Evolutionary conservation across 2,797 vertebrate genomes (phyloP), one percentile per base, ranked within the genome.

Genomic region (Serranus cabrilla): DNA sequence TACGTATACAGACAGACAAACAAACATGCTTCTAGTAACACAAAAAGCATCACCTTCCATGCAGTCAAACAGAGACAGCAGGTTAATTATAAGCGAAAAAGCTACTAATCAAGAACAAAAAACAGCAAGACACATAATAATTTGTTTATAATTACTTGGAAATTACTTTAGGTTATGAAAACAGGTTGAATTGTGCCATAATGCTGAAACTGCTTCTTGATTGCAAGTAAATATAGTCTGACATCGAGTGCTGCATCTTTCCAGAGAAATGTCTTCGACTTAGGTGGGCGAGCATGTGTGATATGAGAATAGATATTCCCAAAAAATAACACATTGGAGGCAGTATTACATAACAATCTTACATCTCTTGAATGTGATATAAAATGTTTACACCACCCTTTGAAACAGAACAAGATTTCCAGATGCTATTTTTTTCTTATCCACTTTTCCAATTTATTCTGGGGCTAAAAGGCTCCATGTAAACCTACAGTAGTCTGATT

Each of bases 261-360:
- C 20, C 54, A 61, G 18, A 25, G 17, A 70, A 25, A 60, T 16
- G 67, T 64, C 21, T 66, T 39, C 4, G 4, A 37, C 21, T 42
- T 2, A 54, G 7, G 68, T 55, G 72, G 78, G 63, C n/a, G 25
- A 61, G 66, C 11, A 0, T 56, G 71, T 69, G 46, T 46, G 62
- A 76, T 17, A 52, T 40, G 18, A 66, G 27, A 66, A 34, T 18
- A 7, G 68, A 78, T 43, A 16, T 8, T 55, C 27, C 23, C 21
- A 66, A 50, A 57, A 34, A 55, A 39, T 0, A 51, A 42, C 43
- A 45, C 37, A 27, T n/a, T 0, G 1, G n/a, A 49, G 21, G 20
- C 42, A 62, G 14, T 25, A 13, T 64, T 70, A 45, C 59, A 59
- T 64, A 70, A 78, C 23, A 49, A 54, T 23, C 23, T 3, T 20